A percentile compares a stretch with the other conserved stretches of the same genome.
Evolutionary conservation across 2,888 invertebrate species (phyloP).

Genomic region (Iselma pallidipennis): DNA sequence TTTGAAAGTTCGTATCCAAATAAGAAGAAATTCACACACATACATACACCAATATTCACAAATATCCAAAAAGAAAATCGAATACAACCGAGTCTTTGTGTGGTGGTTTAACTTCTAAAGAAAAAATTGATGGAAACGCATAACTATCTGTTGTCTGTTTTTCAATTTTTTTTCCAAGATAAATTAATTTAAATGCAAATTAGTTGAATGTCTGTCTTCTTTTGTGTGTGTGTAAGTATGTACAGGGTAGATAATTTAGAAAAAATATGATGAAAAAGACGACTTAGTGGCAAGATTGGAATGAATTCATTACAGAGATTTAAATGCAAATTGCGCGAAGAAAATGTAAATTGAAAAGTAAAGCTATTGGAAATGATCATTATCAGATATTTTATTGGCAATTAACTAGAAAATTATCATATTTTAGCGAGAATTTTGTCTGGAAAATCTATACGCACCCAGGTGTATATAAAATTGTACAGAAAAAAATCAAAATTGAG

Average conservation of each 20-base stretch:
- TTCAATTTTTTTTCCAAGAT: too few species aligned
- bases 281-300: not conserved
- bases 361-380: not conserved
- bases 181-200: not conserved
- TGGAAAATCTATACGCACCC: too few species aligned
- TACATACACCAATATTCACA: not conserved
- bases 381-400: not conserved
- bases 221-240: too few species aligned
- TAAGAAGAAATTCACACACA: too few species aligned
- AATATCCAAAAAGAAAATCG: not conserved
- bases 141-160: too few species aligned
- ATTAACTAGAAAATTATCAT: not conserved
- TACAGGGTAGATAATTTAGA: not conserved
- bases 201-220: not conserved
- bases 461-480: too few species aligned
- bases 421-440: too few species aligned
- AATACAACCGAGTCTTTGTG: too few species aligned
- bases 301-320: not conserved
- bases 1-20: too few species aligned
- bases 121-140: too few species aligned
- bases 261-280: not conserved
- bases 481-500: too few species aligned
- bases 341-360: not conserved
- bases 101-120: too few species aligned
- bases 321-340: not conserved